A percentile compares a stretch with the other conserved stretches of the same genome.
These are phyloP conservation scores for Aphelocoma californica DNA, from an alignment of 2,797 vertebrate genomes.

Conservation along the genomic window DNA sequence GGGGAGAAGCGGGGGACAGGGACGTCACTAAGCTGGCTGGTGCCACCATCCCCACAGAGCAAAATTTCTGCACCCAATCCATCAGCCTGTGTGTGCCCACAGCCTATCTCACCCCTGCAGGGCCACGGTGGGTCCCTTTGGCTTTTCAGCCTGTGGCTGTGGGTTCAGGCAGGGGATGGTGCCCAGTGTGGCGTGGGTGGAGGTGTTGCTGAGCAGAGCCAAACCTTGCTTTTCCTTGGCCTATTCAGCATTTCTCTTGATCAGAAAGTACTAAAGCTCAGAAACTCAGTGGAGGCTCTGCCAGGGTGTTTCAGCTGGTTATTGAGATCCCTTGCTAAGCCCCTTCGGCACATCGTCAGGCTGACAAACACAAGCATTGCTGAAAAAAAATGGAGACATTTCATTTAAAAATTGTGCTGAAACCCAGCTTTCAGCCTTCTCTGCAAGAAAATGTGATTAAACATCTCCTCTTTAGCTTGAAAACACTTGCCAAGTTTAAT, in stretches of 20 bases:
- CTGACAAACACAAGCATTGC: not conserved
- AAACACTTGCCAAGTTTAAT: slow-evolving; percentile 34
- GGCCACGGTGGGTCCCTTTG: rapidly evolving
- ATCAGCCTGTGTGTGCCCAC: not conserved
- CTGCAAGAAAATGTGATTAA: slow-evolving; percentile 39
- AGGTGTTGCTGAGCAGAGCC: not conserved
- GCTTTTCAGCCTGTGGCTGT: not conserved
- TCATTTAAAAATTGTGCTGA: slow-evolving; percentile 41
- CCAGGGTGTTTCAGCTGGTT: not conserved
- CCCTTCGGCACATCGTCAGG: not conserved
- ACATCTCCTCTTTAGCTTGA: not conserved
- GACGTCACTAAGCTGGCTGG: not conserved
- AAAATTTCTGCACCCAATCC: not conserved
- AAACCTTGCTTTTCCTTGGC: not conserved
- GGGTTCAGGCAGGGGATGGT: not conserved
- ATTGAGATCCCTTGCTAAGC: not conserved
- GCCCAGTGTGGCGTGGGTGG: not conserved
- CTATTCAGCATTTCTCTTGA: not conserved
- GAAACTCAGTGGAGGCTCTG: not conserved
- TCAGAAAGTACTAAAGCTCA: not conserved
- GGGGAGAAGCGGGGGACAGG: not conserved
- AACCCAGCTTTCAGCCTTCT: not conserved
- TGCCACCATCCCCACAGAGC: rapidly evolving
- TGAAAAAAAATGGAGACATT: not conserved
- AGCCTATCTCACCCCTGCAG: not conserved